Conservation (phyloP, 1,140 invertebrate genomes). For the Zophobas atratus region DNA sequence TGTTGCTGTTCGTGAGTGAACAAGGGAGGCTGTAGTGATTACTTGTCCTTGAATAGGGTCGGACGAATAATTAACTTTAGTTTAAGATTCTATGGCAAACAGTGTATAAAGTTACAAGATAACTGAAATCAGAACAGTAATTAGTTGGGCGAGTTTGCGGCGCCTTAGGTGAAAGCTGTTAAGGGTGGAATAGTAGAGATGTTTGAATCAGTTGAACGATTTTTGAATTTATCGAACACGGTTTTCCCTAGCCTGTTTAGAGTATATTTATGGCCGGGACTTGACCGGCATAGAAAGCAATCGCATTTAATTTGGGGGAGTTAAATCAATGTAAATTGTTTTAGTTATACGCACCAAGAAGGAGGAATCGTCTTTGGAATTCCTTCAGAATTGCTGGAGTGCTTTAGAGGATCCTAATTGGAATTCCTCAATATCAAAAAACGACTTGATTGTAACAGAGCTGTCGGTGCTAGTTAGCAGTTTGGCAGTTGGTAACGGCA, state of each 20-base stretch:
- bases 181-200: slow-evolving; percentile 1
- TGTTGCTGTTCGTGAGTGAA: background rate
- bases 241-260: slow-evolving; percentile 14
- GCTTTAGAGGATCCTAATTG: slow-evolving; percentile 48
- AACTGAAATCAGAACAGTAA: slow-evolving; percentile 26
- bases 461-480: background rate
- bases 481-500: too few relatives aligned
- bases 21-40: slow-evolving; percentile 13
- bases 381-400: slow-evolving; percentile 36
- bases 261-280: slow-evolving; percentile 50
- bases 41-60: slow-evolving; percentile 15
- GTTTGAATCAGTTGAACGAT: slow-evolving; percentile 9
- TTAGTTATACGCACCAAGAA: slow-evolving; percentile 39
- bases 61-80: slow-evolving; percentile 13
- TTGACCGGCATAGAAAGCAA: slow-evolving; percentile 53
- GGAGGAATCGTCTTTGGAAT: slow-evolving; percentile 47
- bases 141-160: slow-evolving; percentile 6
- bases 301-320: slow-evolving; percentile 52
- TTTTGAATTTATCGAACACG: slow-evolving; percentile 17
- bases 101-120: slow-evolving; percentile 27
- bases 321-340: slow-evolving; percentile 55
- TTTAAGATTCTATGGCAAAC: slow-evolving; percentile 7
- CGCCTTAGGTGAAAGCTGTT: slow-evolving; percentile 1
- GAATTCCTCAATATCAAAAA: slow-evolving; percentile 45
- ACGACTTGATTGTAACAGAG: slow-evolving; percentile 7